Evolutionary conservation across 2,888 invertebrate species (phyloP).

Genomic region (Deladenus siricidicola): DNA sequence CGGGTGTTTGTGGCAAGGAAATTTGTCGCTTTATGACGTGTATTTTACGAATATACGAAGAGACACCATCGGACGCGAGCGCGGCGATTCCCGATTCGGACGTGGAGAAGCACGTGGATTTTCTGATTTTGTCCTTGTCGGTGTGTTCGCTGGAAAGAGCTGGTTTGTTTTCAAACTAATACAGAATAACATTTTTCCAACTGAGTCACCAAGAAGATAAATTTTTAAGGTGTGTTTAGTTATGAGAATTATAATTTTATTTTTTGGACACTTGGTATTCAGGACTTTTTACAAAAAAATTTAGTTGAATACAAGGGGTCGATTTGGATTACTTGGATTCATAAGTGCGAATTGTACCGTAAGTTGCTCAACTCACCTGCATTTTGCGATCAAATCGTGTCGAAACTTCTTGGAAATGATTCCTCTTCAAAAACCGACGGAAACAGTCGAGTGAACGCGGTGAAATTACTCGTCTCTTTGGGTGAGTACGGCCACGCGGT

Average conservation of each 20-base stretch:
- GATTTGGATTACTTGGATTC: conserved; percentile 41
- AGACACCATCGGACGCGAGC: not conserved
- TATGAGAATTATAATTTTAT: not conserved
- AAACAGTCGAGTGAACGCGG: conserved; percentile 15
- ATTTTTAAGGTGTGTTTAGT: not conserved
- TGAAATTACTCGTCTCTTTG: conserved; percentile 20
- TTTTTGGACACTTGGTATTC: not conserved
- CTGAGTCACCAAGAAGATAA: too few species aligned
- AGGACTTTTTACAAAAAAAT: not conserved
- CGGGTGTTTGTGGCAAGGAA: conserved; percentile 1
- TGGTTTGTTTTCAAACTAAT: conserved; percentile 7
- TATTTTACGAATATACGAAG: conserved; percentile 6
- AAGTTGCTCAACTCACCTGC: conserved; percentile 26
- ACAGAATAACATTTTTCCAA: too few species aligned
- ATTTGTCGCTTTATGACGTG: conserved; percentile 1
- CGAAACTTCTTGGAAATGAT: conserved; percentile 11
- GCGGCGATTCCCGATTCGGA: conserved; percentile 6
- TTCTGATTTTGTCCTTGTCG: conserved; percentile 13
- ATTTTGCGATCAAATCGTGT: conserved; percentile 21
- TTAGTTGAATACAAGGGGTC: conserved; percentile 40
- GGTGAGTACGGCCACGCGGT: conserved; percentile 17
- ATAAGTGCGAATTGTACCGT: conserved; percentile 33
- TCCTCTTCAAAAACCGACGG: conserved; percentile 20
- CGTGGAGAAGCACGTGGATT: not conserved
- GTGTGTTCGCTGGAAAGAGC: conserved; percentile 12